A percentile compares a stretch with the other conserved stretches of the same genome.
phyloP scores from a whole-genome alignment of 2,888 invertebrate genomes.

The Apamea sordens region DNA sequence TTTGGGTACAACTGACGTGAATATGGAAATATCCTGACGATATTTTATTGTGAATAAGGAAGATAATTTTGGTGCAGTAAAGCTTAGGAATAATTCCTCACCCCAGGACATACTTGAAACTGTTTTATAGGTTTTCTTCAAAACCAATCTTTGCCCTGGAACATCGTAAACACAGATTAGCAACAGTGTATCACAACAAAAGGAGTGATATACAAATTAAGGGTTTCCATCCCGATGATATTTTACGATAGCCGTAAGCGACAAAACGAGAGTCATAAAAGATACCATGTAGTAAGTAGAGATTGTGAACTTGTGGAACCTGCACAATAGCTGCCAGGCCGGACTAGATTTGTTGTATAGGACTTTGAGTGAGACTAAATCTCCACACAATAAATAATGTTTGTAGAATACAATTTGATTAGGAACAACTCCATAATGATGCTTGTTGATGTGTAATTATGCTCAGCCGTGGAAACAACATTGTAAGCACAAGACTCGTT shows the following conservation, averaged over 20 bases:
- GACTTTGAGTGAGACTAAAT: not conserved
- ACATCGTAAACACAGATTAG: constrained; percentile 82
- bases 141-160: constrained; percentile 70
- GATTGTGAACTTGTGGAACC: constrained; percentile 56
- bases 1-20: constrained; percentile 53
- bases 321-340: constrained; percentile 34
- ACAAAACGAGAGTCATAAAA: constrained; percentile 86
- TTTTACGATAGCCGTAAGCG: constrained; percentile 88
- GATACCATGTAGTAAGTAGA: constrained; percentile 78
- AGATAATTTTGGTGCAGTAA: constrained; percentile 30
- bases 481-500: constrained; percentile 76
- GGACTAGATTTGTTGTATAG: constrained; percentile 29
- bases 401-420: constrained; percentile 65
- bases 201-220: constrained; percentile 88
- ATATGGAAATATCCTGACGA: constrained; percentile 33
- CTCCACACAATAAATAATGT: constrained; percentile 15
- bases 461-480: constrained; percentile 71
- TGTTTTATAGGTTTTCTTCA: constrained; percentile 62
- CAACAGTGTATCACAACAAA: constrained; percentile 84
- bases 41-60: constrained; percentile 23
- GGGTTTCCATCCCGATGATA: constrained; percentile 86
- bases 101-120: constrained; percentile 28
- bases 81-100: constrained; percentile 43
- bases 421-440: constrained; percentile 53
- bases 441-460: constrained; percentile 73